These are phyloP conservation scores for Emys orbicularis DNA, from an alignment of 2,797 vertebrate genomes.

Conservation along the genomic window DNA sequence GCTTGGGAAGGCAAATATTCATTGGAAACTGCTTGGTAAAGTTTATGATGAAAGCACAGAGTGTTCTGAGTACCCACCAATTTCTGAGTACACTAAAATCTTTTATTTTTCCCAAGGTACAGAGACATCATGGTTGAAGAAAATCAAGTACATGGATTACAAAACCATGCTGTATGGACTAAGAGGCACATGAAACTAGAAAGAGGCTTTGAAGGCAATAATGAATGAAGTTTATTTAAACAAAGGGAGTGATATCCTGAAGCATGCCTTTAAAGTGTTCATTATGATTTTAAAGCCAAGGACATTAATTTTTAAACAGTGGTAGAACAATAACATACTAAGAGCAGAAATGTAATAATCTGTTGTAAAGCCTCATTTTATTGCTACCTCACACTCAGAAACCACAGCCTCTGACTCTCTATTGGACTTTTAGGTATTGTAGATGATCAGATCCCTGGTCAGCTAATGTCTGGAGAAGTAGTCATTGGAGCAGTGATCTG, in stretches of 20 bases:
- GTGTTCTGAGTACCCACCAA: background rate
- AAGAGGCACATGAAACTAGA: background rate
- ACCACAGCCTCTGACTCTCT: background rate
- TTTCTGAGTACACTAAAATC: background rate
- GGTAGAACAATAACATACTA: background rate
- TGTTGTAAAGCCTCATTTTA: background rate
- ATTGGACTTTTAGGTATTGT: background rate
- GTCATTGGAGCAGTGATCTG: background rate
- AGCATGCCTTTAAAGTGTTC: background rate
- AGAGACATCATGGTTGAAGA: conserved; percentile 47
- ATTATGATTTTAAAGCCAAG: background rate
- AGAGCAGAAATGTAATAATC: background rate
- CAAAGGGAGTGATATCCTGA: background rate
- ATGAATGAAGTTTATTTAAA: conserved; percentile 24
- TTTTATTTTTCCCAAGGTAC: conserved; percentile 45
- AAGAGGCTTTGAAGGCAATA: conserved; percentile 7
- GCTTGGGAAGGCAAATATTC: background rate
- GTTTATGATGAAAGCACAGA: background rate
- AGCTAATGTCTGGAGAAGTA: background rate
- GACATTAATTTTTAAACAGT: background rate
- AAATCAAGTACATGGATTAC: background rate
- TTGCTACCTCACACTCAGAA: conserved; percentile 51
- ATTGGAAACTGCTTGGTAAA: background rate
- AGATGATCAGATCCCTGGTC: background rate
- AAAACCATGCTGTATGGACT: background rate